Base-by-base conservation (phyloP, 2,888 invertebrate genomes). In the Leptinotarsa rubiginosa region DNA sequence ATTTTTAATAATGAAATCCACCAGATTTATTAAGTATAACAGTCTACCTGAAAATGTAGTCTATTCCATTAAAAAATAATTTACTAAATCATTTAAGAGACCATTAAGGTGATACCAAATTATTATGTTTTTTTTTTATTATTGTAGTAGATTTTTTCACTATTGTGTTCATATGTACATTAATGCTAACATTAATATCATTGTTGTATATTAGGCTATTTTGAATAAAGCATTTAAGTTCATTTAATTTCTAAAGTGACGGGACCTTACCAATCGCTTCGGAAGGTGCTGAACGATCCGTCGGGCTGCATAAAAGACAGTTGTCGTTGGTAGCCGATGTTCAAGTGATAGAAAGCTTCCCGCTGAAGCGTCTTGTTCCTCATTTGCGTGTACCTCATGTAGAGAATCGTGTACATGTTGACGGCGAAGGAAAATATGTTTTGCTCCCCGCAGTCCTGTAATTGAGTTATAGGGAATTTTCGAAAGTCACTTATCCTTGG, bases 351-450 rank as follows among this genome's bases (percentile, higher is more conserved):
- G 87, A 98, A 97, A 1, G 96, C 93, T 69, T 93, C 90, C 74
- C 92, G 92, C 85, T 96, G 95, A n/a, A 94, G 88, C 0, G 94
- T 94, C 65, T 93, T 90, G 86, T 96, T 95, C 16, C 96, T 90
- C 85, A 97, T 97, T 88, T 97, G 96, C 71, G 97, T 95, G 74
- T 94, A 90, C 12, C 97, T 91, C 95, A 98, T 96, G 88, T 97
- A 97, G 84, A 95, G 90, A 0, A 96, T 93, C 0, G 96, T 95
- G 88, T 96, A 96, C 88, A 98, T 92, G 88, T 97, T 98, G 18
- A 95, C 96, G 0, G 98, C 98, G 88, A 99, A 97, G 80, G 97
- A 97, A 89, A 97, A 99, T 91, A 98, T 95, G 86, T 96, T 97
- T 87, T 97, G 97, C 87, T 99, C 98, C 0, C 95, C 97, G 0